These are phyloP conservation scores for Larimichthys crocea DNA, from an alignment of 2,113 vertebrate species.

Conservation along the genomic window DNA sequence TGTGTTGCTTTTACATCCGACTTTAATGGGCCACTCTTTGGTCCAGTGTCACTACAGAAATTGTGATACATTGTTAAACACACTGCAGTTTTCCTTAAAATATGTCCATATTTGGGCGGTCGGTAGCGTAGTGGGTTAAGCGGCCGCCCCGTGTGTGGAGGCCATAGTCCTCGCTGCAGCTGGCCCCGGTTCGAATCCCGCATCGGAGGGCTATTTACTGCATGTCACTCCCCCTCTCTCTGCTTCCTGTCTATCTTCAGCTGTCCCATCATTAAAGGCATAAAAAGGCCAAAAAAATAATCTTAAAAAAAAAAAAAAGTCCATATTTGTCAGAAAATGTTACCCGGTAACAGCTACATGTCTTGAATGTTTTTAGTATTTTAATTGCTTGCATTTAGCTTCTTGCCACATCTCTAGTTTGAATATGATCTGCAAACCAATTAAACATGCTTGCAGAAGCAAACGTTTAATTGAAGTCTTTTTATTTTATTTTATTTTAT, in stretches of 20 bases:
- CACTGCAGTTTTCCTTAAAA: background rate
- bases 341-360: too few relatives aligned
- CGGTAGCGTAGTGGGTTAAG: too few relatives aligned
- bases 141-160: too few relatives aligned
- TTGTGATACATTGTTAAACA: background rate
- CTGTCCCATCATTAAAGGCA: too few relatives aligned
- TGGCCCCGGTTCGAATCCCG: too few relatives aligned
- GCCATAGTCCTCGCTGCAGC: too few relatives aligned
- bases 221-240: too few relatives aligned
- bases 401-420: background rate
- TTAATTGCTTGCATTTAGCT: slow-evolving; percentile 8
- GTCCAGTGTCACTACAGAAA: background rate
- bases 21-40: background rate
- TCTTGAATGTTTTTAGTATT: background rate
- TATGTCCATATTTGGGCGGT: too few relatives aligned
- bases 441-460: slow-evolving; percentile 15
- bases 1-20: background rate
- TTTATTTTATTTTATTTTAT: background rate
- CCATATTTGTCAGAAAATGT: background rate
- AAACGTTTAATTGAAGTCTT: slow-evolving; percentile 5
- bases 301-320: too few relatives aligned
- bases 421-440: slow-evolving; percentile 16
- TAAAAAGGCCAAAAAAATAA: too few relatives aligned
- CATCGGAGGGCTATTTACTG: too few relatives aligned
- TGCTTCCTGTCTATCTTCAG: too few relatives aligned